These are phyloP conservation scores for Rhombomys opimus DNA, from an alignment of 2,113 vertebrate species.

Conservation along the genomic window DNA sequence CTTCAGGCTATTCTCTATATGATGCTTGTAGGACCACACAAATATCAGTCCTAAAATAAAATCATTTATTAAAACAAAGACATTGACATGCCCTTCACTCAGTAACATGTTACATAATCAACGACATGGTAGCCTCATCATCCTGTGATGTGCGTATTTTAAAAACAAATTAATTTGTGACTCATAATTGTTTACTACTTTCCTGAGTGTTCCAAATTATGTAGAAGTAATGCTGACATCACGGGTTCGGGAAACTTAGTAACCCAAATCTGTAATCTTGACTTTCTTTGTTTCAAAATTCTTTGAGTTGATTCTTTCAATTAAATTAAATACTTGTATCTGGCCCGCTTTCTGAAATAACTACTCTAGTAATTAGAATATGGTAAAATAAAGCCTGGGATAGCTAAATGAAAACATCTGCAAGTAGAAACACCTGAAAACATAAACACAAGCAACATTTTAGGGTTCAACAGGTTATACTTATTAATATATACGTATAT, in stretches of 20 bases:
- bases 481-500: neutral
- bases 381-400: accelerated
- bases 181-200: neutral
- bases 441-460: neutral
- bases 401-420: neutral
- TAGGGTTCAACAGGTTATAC: neutral
- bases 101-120: constrained; percentile 66
- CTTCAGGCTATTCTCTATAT: constrained; percentile 64
- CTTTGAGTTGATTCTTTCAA: neutral
- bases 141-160: neutral
- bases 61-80: constrained; percentile 49
- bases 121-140: neutral
- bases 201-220: neutral
- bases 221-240: neutral
- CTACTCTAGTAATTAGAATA: neutral
- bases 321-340: neutral
- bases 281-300: neutral
- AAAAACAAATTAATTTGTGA: neutral
- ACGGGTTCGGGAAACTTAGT: neutral
- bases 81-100: constrained; percentile 73
- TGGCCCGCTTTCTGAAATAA: neutral
- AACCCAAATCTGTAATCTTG: neutral
- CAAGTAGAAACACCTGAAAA: neutral
- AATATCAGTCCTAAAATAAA: constrained; percentile 69
- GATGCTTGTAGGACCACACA: constrained; percentile 66